Evolutionary conservation across 2,797 vertebrate genomes (phyloP).

Genomic region (Fundulus diaphanus): DNA sequence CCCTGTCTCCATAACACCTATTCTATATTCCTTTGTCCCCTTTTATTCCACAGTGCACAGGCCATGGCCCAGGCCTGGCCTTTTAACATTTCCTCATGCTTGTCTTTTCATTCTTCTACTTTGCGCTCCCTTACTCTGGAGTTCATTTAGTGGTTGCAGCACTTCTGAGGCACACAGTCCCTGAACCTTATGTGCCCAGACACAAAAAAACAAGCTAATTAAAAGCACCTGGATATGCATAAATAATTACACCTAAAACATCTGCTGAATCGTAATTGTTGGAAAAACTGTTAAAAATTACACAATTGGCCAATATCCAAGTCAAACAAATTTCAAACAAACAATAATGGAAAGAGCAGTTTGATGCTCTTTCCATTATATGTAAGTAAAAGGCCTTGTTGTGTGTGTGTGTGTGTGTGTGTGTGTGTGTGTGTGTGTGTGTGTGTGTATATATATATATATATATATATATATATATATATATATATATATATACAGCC

Average conservation of each 20-base stretch:
- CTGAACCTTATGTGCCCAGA: constrained; percentile 20
- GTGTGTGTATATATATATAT: too few relatives aligned
- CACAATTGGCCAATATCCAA: background rate
- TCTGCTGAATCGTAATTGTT: constrained; percentile 8
- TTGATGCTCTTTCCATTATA: too few relatives aligned
- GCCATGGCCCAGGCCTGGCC: constrained; percentile 59
- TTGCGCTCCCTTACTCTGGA: constrained; percentile 41
- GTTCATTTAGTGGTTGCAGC: constrained; percentile 60
- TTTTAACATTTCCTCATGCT: constrained; percentile 61
- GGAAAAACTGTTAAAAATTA: background rate
- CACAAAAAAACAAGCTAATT: constrained; percentile 17
- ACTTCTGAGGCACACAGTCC: constrained; percentile 40
- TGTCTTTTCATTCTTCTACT: constrained; percentile 32
- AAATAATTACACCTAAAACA: constrained; percentile 5
- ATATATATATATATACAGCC: too few relatives aligned
- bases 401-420: too few relatives aligned
- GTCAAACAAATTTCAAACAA: background rate
- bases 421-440: too few relatives aligned
- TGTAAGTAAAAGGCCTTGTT: background rate
- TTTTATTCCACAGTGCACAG: constrained; percentile 26
- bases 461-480: too few relatives aligned
- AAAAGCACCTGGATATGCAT: constrained; percentile 19
- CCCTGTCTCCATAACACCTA: constrained; percentile 35
- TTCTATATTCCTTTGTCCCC: constrained; percentile 40
- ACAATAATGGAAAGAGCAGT: background rate